Conservation (phyloP, 2,797 vertebrate genomes). For the Sandelia bainsii region DNA sequence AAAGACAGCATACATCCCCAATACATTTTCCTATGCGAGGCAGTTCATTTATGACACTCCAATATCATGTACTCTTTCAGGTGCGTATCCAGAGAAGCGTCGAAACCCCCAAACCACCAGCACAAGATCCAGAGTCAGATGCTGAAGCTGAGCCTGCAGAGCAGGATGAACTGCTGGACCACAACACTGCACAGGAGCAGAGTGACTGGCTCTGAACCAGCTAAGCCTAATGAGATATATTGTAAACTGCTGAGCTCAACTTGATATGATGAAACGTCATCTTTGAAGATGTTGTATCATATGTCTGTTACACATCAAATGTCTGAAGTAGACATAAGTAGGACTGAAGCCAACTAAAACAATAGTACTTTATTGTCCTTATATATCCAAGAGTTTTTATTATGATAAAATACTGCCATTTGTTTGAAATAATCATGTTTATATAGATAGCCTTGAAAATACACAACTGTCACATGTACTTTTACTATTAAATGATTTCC, state of each 20-base stretch:
- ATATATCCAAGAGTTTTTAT: neutral
- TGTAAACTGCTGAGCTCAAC: conserved; percentile 5
- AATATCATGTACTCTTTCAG: conserved; percentile 54
- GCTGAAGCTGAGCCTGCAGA: conserved; percentile 60
- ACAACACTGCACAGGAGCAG: conserved; percentile 17
- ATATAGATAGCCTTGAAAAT: conserved; percentile 11
- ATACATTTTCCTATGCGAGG: neutral
- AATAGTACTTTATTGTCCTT: conserved; percentile 11
- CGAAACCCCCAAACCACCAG: conserved; percentile 11
- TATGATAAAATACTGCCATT: conserved; percentile 11
- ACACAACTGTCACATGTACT: neutral
- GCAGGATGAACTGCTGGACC: conserved; percentile 75
- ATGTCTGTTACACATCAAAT: conserved; percentile 25
- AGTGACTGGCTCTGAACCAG: conserved; percentile 70
- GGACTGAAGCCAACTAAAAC: neutral
- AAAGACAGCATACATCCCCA: too few relatives aligned
- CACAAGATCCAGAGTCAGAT: neutral
- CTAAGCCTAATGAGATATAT: conserved; percentile 12
- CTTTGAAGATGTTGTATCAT: neutral
- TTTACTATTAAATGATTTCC: neutral
- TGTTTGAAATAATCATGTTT: conserved; percentile 10
- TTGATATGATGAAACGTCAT: neutral
- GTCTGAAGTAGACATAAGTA: conserved; percentile 7
- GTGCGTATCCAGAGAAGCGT: conserved; percentile 59
- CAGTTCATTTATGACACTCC: neutral